Percentiles rank a stretch among this genome's conserved stretches.
Conservation (phyloP, 2,888 invertebrate species). For the Boloria euphrosyne region DNA sequence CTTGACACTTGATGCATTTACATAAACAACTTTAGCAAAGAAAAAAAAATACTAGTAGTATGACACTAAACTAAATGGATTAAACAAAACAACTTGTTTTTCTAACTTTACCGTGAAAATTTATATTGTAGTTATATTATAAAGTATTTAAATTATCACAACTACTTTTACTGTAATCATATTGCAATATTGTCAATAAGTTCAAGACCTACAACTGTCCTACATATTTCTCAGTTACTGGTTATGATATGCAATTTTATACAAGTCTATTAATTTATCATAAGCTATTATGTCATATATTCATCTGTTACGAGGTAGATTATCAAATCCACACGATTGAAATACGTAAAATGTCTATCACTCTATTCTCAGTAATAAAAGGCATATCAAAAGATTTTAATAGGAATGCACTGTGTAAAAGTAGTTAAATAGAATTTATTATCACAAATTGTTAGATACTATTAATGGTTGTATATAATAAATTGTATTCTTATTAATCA, state of each 20-base stretch:
- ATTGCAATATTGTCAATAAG: conserved; percentile 33
- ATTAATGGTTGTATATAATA: too few species aligned
- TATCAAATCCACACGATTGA: not conserved
- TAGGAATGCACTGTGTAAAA: too few species aligned
- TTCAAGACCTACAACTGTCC: conserved; percentile 34
- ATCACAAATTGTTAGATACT: too few species aligned
- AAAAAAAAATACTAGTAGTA: too few species aligned
- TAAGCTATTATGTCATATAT: not conserved
- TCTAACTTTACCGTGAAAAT: not conserved
- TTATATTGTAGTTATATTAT: conserved; percentile 1
- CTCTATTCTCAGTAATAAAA: too few species aligned
- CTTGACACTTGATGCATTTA: too few species aligned
- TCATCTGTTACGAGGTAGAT: not conserved
- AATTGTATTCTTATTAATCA: not conserved
- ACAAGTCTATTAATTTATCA: not conserved
- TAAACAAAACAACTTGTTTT: not conserved
- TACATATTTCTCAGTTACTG: conserved; percentile 31
- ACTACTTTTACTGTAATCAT: conserved; percentile 22
- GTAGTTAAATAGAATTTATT: too few species aligned
- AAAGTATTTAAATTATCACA: conserved; percentile 16
- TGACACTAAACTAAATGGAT: not conserved
- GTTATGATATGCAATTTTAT: conserved; percentile 26
- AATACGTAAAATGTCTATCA: too few species aligned
- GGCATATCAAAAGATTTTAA: too few species aligned
- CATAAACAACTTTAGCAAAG: too few species aligned